A percentile compares a stretch with the other conserved stretches of the same genome.
Evolutionary conservation across 2,797 vertebrate species (phyloP).

Genomic region (Ctenochaetus hawaiiensis): DNA sequence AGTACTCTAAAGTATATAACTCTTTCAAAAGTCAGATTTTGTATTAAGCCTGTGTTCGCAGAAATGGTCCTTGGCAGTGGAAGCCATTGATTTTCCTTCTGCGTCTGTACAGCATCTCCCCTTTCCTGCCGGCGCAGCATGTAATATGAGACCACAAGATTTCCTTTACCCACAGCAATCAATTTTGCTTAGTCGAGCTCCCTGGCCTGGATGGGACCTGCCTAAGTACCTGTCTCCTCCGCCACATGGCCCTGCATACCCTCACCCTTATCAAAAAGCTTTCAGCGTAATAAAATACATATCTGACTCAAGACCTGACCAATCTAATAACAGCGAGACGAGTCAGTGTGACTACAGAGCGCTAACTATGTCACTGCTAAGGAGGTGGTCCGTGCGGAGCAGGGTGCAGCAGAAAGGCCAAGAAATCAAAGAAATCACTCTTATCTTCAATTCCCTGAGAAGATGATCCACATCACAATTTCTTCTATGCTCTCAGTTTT

Average conservation of each 20-base stretch:
- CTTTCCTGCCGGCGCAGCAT: slow-evolving; percentile 73
- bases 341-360: slow-evolving; percentile 53
- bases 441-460: slow-evolving; percentile 65
- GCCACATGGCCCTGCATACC: slow-evolving; percentile 44
- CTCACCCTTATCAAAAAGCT: slow-evolving; percentile 50
- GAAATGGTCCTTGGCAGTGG: slow-evolving; percentile 59
- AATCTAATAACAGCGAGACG: slow-evolving; percentile 69
- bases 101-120: slow-evolving; percentile 56
- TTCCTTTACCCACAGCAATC: slow-evolving; percentile 77
- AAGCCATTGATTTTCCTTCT: slow-evolving; percentile 78
- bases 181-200: slow-evolving; percentile 73
- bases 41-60: slow-evolving; percentile 45
- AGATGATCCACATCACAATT: slow-evolving; percentile 60
- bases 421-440: slow-evolving; percentile 65
- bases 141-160: slow-evolving; percentile 78
- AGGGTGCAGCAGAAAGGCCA: slow-evolving; percentile 33
- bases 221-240: slow-evolving; percentile 68
- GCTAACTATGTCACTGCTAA: slow-evolving; percentile 54
- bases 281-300: slow-evolving; percentile 72
- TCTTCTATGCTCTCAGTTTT: slow-evolving; percentile 51
- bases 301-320: slow-evolving; percentile 58
- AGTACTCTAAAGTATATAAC: slow-evolving; percentile 14
- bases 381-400: slow-evolving; percentile 22
- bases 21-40: slow-evolving; percentile 45
- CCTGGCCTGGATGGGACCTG: slow-evolving; percentile 55